A percentile compares a stretch with the other conserved stretches of the same genome.
Evolutionary conservation across 2,113 vertebrate species (phyloP).

Genomic region (Beaufortia kweichowensis): DNA sequence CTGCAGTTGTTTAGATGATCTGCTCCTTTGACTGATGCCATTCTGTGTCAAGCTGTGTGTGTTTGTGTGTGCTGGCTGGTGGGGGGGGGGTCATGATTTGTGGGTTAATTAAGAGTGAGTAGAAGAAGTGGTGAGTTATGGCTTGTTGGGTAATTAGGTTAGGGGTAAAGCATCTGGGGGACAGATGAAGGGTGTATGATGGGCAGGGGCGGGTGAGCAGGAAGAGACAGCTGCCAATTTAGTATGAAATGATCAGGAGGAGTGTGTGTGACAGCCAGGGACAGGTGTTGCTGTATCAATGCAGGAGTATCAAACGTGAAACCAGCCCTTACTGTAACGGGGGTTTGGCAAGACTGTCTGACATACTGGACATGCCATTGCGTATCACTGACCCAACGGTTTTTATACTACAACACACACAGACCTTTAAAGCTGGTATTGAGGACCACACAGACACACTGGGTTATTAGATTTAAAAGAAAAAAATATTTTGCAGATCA

Average conservation of each 20-base stretch:
- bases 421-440: too few relatives aligned
- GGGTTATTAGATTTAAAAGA: not conserved
- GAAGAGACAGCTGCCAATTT: slow-evolving; percentile 41
- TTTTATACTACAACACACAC: not conserved
- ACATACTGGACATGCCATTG: slow-evolving; percentile 54
- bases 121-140: slow-evolving; percentile 17
- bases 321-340: slow-evolving; percentile 44
- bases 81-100: slow-evolving; percentile 24
- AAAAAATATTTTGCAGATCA: too few relatives aligned
- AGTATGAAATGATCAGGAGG: slow-evolving; percentile 16
- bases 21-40: slow-evolving; percentile 23
- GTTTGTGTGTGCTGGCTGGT: not conserved
- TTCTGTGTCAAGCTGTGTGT: slow-evolving; percentile 58
- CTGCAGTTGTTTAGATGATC: slow-evolving; percentile 28
- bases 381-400: slow-evolving; percentile 55
- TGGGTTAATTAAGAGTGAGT: slow-evolving; percentile 40
- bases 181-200: slow-evolving; percentile 62
- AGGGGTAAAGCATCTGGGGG: slow-evolving; percentile 50
- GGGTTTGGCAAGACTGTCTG: slow-evolving; percentile 42
- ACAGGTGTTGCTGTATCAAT: slow-evolving; percentile 70
- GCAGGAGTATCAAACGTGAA: slow-evolving; percentile 64
- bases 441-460: slow-evolving; percentile 6
- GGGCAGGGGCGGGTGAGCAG: slow-evolving; percentile 60
- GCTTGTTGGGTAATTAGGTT: slow-evolving; percentile 40
- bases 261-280: slow-evolving; percentile 61